Conservation (phyloP, 2,888 invertebrate species). For the Drosophila sordidula region DNA sequence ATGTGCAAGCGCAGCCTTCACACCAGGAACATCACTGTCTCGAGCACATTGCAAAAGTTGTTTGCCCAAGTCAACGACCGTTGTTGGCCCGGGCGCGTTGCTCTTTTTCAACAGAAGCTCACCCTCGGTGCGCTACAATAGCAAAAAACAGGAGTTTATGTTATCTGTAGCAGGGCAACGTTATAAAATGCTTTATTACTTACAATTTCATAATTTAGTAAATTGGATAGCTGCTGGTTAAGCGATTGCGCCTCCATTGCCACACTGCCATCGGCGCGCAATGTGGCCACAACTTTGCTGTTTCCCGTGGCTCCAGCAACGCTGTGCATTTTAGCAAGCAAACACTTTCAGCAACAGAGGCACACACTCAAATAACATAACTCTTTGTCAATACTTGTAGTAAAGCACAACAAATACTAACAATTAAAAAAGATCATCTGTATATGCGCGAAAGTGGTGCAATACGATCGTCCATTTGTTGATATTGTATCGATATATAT, state of each 20-base stretch:
- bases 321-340: slow-evolving; percentile 67
- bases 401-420: slow-evolving; percentile 52
- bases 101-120: slow-evolving; percentile 68
- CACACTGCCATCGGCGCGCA: slow-evolving; percentile 82
- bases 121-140: slow-evolving; percentile 75
- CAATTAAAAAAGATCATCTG: slow-evolving; percentile 58
- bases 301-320: slow-evolving; percentile 52
- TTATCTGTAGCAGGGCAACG: neutral
- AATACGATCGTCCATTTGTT: slow-evolving; percentile 53
- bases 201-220: slow-evolving; percentile 82
- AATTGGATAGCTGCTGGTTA: slow-evolving; percentile 69
- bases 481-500: slow-evolving; percentile 49
- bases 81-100: slow-evolving; percentile 54
- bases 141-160: neutral
- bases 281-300: slow-evolving; percentile 82
- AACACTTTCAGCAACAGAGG: slow-evolving; percentile 49
- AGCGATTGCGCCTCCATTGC: slow-evolving; percentile 68
- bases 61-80: slow-evolving; percentile 92
- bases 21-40: slow-evolving; percentile 91
- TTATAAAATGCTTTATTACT: slow-evolving; percentile 38
- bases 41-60: slow-evolving; percentile 92
- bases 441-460: slow-evolving; percentile 43
- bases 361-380: slow-evolving; percentile 47
- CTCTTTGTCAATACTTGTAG: slow-evolving; percentile 33
- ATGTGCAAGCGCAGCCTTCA: slow-evolving; percentile 91